phyloP scores from a whole-genome alignment of 2,113 vertebrate genomes.

The Corydoras sp. region DNA sequence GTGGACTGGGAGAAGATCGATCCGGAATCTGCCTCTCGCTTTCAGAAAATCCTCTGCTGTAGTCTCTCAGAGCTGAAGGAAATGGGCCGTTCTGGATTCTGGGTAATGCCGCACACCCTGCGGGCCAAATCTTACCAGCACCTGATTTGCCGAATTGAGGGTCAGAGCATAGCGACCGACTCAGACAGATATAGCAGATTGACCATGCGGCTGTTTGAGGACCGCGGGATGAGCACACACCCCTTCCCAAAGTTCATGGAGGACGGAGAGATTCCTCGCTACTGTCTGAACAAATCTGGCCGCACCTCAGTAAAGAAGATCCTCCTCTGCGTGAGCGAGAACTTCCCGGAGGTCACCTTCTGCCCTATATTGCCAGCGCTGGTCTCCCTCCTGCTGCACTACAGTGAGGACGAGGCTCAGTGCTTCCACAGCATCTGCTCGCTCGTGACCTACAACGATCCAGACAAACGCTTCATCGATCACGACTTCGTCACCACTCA shows the following conservation, averaged over 20 bases:
- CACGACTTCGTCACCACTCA: conserved; percentile 76
- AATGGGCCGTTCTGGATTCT: conserved; percentile 73
- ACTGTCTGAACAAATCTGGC: conserved; percentile 73
- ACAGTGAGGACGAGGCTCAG: conserved; percentile 75
- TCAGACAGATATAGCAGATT: conserved; percentile 61
- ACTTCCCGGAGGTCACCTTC: conserved; percentile 76
- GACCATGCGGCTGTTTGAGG: conserved; percentile 63
- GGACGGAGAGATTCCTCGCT: conserved; percentile 70
- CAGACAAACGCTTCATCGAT: conserved; percentile 75
- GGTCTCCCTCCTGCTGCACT: conserved; percentile 78
- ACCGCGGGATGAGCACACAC: conserved; percentile 59
- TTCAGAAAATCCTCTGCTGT: conserved; percentile 56
- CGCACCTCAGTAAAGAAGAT: conserved; percentile 72
- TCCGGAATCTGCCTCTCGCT: conserved; percentile 47
- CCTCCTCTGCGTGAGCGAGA: conserved; percentile 66
- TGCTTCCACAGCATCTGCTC: conserved; percentile 74
- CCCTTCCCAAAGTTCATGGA: conserved; percentile 75
- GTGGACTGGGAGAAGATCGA: conserved; percentile 80
- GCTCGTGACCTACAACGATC: conserved; percentile 70
- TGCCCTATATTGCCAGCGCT: conserved; percentile 74
- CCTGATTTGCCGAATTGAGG: conserved; percentile 69
- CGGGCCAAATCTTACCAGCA: conserved; percentile 75
- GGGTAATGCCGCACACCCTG: conserved; percentile 63
- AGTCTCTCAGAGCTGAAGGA: conserved; percentile 65
- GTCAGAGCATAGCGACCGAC: conserved; percentile 60